phyloP scores from a whole-genome alignment of 2,888 invertebrate genomes.

The Octonoba sinensis region DNA sequence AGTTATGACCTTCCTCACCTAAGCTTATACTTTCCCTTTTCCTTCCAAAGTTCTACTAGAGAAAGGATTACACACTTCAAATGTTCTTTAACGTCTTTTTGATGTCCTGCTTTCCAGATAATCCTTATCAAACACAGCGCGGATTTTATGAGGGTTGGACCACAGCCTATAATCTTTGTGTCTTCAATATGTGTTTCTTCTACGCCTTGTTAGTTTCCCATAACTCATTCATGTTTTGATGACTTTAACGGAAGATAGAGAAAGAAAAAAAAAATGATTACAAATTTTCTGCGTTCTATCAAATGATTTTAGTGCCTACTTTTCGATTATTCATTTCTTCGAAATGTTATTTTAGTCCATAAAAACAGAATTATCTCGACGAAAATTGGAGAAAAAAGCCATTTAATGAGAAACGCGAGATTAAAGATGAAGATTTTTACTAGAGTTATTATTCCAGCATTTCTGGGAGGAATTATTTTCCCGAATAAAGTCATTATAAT shows the following conservation, averaged over 20 bases:
- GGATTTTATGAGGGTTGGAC: constrained; percentile 38
- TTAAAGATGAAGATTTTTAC: too few species aligned
- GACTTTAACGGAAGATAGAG: not conserved
- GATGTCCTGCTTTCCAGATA: constrained; percentile 28
- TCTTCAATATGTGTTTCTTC: constrained; percentile 11
- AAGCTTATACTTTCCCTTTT: constrained; percentile 12
- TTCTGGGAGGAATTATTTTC: too few species aligned
- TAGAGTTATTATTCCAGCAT: too few species aligned
- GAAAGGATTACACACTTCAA: constrained; percentile 25
- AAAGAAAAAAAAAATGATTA: not conserved
- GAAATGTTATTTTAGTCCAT: too few species aligned
- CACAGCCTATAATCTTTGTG: constrained; percentile 12
- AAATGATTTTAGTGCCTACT: constrained; percentile 2
- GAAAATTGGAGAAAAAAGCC: too few species aligned
- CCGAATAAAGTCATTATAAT: too few species aligned
- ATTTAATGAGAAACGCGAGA: too few species aligned
- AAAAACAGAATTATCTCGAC: too few species aligned
- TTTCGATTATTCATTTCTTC: not conserved
- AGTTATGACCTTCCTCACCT: constrained; percentile 11
- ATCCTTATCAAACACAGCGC: constrained; percentile 35
- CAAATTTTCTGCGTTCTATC: not conserved
- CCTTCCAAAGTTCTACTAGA: constrained; percentile 24
- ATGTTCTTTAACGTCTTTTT: constrained; percentile 47
- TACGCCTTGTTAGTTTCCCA: constrained; percentile 5
- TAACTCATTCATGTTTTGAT: constrained; percentile 18